Conservation (phyloP, 2,888 invertebrate genomes). For the Entomobrya multifasciata region DNA sequence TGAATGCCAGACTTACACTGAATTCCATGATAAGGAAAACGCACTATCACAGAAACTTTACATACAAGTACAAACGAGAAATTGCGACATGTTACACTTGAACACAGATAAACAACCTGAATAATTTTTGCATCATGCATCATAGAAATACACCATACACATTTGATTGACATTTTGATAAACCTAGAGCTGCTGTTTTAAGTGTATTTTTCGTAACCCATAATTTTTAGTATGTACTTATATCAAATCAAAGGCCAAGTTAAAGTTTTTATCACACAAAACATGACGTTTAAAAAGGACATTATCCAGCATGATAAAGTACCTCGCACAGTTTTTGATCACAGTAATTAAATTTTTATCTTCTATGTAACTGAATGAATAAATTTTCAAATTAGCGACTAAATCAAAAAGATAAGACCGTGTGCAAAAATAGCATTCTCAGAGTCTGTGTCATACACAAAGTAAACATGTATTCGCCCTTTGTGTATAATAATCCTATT, state of each 20-base stretch:
- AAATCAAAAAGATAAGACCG: no score
- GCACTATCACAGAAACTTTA: no score
- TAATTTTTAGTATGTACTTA: no score
- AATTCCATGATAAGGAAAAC: slow-evolving; percentile 1
- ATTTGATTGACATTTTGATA: background rate
- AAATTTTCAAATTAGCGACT: background rate
- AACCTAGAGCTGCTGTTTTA: background rate
- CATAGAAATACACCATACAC: background rate
- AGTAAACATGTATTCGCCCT: background rate
- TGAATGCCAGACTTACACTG: slow-evolving; percentile 12
- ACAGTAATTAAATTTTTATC: no score
- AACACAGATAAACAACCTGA: background rate
- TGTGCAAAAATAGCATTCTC: no score
- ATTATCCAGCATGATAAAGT: no score
- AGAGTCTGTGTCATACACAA: no score
- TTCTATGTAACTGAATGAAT: no score
- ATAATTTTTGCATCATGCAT: background rate
- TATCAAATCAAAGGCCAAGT: no score
- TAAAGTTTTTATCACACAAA: no score
- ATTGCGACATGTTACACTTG: background rate
- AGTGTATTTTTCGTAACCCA: background rate
- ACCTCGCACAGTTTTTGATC: no score
- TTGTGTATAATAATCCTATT: background rate
- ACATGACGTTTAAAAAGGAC: no score
- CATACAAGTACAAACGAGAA: background rate